phyloP scores from a whole-genome alignment of 2,113 vertebrate species.

The Choloepus hoffmanni region DNA sequence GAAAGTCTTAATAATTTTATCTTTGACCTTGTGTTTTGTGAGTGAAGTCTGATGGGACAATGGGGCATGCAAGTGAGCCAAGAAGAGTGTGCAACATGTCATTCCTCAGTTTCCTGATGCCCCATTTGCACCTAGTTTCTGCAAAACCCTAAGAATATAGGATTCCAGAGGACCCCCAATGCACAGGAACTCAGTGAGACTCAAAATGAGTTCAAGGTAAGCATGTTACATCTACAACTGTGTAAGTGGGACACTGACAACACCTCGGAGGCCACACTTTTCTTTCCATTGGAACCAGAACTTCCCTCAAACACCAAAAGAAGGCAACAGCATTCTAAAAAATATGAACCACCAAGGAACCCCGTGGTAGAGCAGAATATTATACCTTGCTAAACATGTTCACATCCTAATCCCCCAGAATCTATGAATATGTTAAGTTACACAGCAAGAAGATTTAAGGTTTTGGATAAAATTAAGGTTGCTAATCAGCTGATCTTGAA shows the following conservation, averaged over 20 bases:
- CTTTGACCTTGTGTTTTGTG: neutral
- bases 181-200: no score
- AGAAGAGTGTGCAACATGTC: neutral
- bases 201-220: neutral
- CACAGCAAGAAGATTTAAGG: neutral
- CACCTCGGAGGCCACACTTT: neutral
- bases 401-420: neutral
- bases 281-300: neutral
- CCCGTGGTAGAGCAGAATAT: neutral
- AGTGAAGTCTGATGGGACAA: neutral
- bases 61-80: neutral
- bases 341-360: neutral
- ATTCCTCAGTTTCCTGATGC: no score
- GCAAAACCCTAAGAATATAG: rapidly evolving
- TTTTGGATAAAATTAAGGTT: neutral
- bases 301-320: neutral
- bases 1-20: neutral
- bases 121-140: no score
- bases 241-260: neutral
- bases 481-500: neutral
- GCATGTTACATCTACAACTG: neutral
- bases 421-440: neutral
- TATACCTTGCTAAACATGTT: neutral
- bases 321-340: neutral
- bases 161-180: no score